These are phyloP conservation scores for Caiman crocodilus DNA, from an alignment of 2,797 vertebrate species.

Conservation along the genomic window DNA sequence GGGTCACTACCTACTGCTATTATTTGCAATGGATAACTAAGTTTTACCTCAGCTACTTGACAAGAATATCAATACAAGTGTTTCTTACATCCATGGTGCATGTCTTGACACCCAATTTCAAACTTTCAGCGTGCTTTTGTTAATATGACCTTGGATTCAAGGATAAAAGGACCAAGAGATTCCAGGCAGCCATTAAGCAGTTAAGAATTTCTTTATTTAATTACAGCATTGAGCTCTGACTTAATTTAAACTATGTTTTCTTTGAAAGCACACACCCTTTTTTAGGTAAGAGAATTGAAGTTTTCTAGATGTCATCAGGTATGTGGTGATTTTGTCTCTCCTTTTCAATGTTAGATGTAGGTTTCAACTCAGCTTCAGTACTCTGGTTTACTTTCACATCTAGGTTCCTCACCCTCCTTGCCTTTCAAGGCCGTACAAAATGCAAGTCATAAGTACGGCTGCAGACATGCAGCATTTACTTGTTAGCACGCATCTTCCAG, in stretches of 20 bases:
- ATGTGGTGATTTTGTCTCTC: not conserved
- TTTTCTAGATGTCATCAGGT: not conserved
- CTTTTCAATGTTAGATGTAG: not conserved
- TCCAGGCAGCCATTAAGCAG: not conserved
- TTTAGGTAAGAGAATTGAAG: not conserved
- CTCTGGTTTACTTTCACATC: not conserved
- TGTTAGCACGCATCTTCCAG: slow-evolving; percentile 12
- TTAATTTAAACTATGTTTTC: not conserved
- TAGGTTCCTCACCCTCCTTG: not conserved
- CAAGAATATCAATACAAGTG: not conserved
- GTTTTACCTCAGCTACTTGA: not conserved
- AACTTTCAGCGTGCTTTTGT: not conserved
- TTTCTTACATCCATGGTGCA: not conserved
- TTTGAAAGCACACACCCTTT: not conserved
- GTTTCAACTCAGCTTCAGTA: not conserved
- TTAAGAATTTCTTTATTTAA: not conserved
- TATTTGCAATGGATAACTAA: not conserved
- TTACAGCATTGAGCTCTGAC: not conserved
- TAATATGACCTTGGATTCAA: not conserved
- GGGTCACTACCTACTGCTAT: not conserved
- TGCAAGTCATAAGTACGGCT: not conserved
- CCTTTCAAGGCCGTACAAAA: not conserved
- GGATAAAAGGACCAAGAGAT: not conserved
- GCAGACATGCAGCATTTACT: not conserved
- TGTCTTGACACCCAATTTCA: not conserved